These are phyloP conservation scores for Jacana jacana DNA, from an alignment of 2,113 vertebrate genomes.

Conservation along the genomic window DNA sequence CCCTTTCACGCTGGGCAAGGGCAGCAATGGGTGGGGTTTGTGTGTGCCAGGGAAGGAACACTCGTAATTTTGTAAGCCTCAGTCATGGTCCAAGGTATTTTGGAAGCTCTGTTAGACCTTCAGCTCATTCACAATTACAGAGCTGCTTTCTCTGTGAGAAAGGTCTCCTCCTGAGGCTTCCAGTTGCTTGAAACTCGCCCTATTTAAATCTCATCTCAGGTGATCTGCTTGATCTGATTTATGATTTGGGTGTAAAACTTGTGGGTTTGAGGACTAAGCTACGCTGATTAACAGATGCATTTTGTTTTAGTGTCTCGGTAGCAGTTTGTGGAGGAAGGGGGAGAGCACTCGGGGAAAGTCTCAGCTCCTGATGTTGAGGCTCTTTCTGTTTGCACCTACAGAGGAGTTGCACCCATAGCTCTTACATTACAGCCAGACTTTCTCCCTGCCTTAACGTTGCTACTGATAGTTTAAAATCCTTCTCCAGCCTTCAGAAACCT, in stretches of 20 bases:
- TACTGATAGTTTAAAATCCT: background rate
- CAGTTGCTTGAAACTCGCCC: background rate
- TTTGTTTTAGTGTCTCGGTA: background rate
- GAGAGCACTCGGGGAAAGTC: background rate
- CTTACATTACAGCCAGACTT: background rate
- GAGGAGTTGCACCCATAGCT: background rate
- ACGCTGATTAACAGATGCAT: background rate
- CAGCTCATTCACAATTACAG: background rate
- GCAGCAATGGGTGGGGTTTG: background rate
- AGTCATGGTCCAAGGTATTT: background rate
- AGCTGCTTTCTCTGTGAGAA: background rate
- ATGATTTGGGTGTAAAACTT: background rate
- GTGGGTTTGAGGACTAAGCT: background rate
- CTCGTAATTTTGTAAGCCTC: background rate
- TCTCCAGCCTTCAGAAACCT: background rate
- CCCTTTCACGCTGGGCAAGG: rapidly evolving
- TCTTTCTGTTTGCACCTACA: background rate
- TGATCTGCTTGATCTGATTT: background rate
- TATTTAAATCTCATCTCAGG: background rate
- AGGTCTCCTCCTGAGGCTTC: background rate
- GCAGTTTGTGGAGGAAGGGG: background rate
- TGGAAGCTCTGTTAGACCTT: background rate
- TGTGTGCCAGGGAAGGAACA: background rate
- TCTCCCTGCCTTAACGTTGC: background rate
- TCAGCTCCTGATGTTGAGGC: background rate